These are phyloP conservation scores for Gasteruption jaculator DNA, from an alignment of 2,888 invertebrate genomes.

Conservation along the genomic window DNA sequence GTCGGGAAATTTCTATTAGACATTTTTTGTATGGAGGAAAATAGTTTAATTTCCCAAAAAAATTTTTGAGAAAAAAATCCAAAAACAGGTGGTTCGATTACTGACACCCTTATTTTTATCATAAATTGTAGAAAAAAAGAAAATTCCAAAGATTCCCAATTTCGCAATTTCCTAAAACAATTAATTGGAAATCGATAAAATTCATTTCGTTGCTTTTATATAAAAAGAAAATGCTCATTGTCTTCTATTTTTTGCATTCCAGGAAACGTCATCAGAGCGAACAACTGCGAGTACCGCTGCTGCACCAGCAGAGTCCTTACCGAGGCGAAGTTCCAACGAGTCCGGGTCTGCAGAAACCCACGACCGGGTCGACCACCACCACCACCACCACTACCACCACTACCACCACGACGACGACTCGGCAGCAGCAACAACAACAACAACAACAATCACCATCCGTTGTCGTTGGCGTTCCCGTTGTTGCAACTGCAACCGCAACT, in stretches of 20 bases:
- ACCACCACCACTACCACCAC: background rate
- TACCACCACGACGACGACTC: background rate
- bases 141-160: too few relatives aligned
- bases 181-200: conserved; percentile 2
- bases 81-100: too few relatives aligned
- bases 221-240: background rate
- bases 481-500: too few relatives aligned
- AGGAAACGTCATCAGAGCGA: conserved; percentile 47
- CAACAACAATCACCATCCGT: background rate
- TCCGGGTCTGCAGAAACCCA: conserved; percentile 28
- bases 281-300: conserved; percentile 37
- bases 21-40: too few relatives aligned
- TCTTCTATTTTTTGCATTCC: background rate
- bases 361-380: conserved; percentile 9
- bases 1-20: too few relatives aligned
- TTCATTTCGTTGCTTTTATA: background rate
- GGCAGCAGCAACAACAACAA: conserved; percentile 2
- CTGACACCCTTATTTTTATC: too few relatives aligned
- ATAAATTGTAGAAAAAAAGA: too few relatives aligned
- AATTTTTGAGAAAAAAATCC: too few relatives aligned
- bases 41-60: too few relatives aligned
- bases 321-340: conserved; percentile 34
- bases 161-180: background rate
- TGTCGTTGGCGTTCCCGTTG: conserved; percentile 3
- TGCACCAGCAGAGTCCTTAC: too few relatives aligned